Evolutionary conservation across 2,113 vertebrate species (phyloP).

Genomic region (Neofelis nebulosa): DNA sequence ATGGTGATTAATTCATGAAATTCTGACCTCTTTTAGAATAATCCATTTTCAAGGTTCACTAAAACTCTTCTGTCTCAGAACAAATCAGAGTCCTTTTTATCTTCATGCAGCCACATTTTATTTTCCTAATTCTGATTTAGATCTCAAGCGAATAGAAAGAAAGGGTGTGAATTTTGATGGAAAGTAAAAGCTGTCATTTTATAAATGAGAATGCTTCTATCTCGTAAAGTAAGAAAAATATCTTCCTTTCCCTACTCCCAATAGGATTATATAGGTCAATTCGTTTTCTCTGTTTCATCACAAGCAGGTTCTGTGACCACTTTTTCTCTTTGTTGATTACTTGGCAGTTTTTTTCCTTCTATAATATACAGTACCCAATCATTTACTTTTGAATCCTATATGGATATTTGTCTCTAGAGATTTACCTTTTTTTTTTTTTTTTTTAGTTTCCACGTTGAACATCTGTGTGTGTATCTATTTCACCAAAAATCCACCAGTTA

Average conservation of each 20-base stretch:
- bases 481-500: constrained; percentile 22
- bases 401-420: neutral
- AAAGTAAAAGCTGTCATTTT: constrained; percentile 20
- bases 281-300: neutral
- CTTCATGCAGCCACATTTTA: neutral
- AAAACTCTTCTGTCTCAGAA: neutral
- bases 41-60: neutral
- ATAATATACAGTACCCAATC: neutral
- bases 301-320: neutral
- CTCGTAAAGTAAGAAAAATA: neutral
- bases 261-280: neutral
- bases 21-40: neutral
- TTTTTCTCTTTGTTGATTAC: neutral
- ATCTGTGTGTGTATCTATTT: constrained; percentile 43
- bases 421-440: constrained; percentile 8
- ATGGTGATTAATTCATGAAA: neutral
- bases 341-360: neutral
- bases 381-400: constrained; percentile 1
- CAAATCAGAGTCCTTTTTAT: neutral
- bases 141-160: neutral
- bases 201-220: neutral
- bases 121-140: constrained; percentile 37
- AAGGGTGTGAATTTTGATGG: neutral
- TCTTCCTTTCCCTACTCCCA: neutral
- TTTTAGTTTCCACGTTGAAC: constrained; percentile 15